Conservation (phyloP, 2,797 vertebrate species). For the Mastacembelus armatus region DNA sequence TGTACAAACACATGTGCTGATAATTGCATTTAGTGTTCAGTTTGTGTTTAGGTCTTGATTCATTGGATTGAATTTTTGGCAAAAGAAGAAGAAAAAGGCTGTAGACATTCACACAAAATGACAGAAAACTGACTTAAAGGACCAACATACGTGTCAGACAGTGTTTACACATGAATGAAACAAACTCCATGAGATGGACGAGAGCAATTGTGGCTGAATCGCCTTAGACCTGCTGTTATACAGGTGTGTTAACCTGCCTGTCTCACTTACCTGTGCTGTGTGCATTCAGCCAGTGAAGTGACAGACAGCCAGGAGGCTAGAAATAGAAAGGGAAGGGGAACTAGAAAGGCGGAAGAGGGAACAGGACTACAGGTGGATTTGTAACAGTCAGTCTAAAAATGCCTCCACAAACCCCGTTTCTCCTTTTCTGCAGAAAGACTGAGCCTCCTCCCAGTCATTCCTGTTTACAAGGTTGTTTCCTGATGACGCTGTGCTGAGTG, state of each 20-base stretch:
- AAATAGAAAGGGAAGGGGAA: conserved; percentile 57
- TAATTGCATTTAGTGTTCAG: neutral
- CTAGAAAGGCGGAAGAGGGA: neutral
- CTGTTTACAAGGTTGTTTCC: conserved; percentile 83
- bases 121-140: too few species aligned
- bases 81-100: too few species aligned
- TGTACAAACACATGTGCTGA: neutral
- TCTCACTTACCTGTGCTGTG: neutral
- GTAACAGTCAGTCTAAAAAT: conserved; percentile 58
- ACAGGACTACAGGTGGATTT: conserved; percentile 64
- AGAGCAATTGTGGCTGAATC: too few species aligned
- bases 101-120: too few species aligned
- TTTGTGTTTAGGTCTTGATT: neutral
- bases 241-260: neutral
- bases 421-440: conserved; percentile 46
- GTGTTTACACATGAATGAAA: too few species aligned
- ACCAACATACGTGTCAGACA: too few species aligned
- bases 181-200: too few species aligned
- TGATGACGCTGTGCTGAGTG: conserved; percentile 62
- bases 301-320: conserved; percentile 16
- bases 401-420: conserved; percentile 25
- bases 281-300: neutral
- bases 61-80: neutral
- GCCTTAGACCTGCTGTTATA: too few species aligned
- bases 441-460: conserved; percentile 71